These are phyloP conservation scores for Callaeas wilsoni DNA, from an alignment of 2,113 vertebrate species.

Conservation along the genomic window DNA sequence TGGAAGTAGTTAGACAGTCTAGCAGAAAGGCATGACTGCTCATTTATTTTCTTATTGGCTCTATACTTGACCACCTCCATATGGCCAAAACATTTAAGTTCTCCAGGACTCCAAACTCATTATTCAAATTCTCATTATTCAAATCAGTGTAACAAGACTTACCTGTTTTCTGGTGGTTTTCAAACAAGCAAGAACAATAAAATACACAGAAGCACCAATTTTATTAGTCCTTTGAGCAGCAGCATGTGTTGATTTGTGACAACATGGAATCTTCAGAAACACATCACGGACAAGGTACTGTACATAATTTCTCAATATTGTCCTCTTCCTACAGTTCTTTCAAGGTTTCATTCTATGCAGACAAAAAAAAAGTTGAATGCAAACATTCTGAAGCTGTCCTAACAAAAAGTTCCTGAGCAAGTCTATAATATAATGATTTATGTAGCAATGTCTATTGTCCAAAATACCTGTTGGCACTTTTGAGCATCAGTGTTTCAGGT, in stretches of 20 bases:
- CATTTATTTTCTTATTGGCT: neutral
- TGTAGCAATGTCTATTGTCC: neutral
- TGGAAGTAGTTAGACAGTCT: neutral
- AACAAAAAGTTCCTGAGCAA: neutral
- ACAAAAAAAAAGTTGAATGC: neutral
- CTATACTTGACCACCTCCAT: neutral
- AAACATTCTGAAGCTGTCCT: neutral
- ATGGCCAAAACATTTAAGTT: neutral
- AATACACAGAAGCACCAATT: neutral
- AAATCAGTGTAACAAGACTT: neutral
- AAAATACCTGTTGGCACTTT: neutral
- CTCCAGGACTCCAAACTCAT: neutral
- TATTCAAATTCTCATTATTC: neutral
- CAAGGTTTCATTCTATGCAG: neutral
- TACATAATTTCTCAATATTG: neutral
- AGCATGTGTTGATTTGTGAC: neutral
- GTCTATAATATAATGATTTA: neutral
- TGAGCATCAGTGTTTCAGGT: neutral
- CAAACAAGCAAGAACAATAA: neutral
- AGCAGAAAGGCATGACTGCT: neutral
- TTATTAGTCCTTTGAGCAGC: neutral
- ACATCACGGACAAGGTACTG: neutral
- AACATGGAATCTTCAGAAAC: neutral
- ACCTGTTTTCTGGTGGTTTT: neutral
- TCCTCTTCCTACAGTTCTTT: neutral